Evolutionary conservation across 2,113 vertebrate species (phyloP).

Genomic region (Emberiza fucata): DNA sequence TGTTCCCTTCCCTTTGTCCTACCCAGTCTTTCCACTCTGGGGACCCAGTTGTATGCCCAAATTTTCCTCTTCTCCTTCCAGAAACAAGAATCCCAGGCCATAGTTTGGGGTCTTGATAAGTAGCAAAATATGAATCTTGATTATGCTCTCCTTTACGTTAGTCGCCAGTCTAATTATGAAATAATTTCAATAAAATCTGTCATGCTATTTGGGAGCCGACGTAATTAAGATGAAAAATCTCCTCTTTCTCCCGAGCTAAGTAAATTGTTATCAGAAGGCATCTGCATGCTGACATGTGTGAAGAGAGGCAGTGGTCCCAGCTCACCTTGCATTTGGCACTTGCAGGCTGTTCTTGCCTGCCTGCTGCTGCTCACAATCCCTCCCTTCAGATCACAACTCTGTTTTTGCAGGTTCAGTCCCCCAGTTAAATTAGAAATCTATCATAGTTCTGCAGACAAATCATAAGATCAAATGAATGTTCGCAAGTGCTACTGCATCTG

Average conservation of each 20-base stretch:
- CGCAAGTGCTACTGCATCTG: not conserved
- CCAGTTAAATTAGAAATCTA: not conserved
- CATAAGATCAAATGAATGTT: not conserved
- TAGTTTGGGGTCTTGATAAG: not conserved
- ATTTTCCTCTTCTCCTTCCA: not conserved
- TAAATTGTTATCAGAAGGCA: slow-evolving; percentile 30
- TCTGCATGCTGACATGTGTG: slow-evolving; percentile 9
- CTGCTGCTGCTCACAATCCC: not conserved
- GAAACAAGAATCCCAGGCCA: not conserved
- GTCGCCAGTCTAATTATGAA: not conserved
- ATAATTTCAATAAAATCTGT: not conserved
- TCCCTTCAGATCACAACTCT: not conserved
- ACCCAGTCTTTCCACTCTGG: not conserved
- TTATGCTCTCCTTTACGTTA: not conserved
- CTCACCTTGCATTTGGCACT: slow-evolving; percentile 19
- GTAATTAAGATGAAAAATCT: slow-evolving; percentile 11
- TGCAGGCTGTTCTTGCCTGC: not conserved
- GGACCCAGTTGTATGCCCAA: not conserved
- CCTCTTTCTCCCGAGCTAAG: not conserved
- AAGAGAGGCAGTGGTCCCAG: slow-evolving; percentile 8
- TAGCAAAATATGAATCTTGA: not conserved
- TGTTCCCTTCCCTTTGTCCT: not conserved
- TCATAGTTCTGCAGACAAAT: not conserved
- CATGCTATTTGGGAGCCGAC: not conserved
- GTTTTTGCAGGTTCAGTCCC: not conserved